Evolutionary conservation across 2,113 vertebrate species (phyloP).

Genomic region (Tupaia tana): DNA sequence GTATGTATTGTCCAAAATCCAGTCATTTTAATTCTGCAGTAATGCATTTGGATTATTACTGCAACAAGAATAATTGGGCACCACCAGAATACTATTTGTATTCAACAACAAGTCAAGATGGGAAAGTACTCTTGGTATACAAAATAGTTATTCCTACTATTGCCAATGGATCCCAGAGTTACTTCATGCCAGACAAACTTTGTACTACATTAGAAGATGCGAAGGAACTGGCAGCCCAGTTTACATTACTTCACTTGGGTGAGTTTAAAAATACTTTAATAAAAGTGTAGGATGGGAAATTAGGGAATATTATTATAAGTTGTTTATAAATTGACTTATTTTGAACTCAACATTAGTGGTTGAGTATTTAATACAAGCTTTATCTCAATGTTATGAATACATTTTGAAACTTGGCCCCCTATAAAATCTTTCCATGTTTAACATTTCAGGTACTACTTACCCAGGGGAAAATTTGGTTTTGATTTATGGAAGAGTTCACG

Average conservation of each 20-base stretch:
- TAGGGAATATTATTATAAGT: constrained; percentile 24
- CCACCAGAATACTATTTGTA: too few relatives aligned
- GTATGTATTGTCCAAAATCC: constrained; percentile 91
- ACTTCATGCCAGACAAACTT: constrained; percentile 94
- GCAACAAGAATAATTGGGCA: too few relatives aligned
- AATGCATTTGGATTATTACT: too few relatives aligned
- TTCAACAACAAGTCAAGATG: constrained; percentile 92
- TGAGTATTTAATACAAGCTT: constrained; percentile 42
- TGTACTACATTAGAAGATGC: constrained; percentile 93
- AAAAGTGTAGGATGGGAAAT: constrained; percentile 7
- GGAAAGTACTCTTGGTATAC: constrained; percentile 90
- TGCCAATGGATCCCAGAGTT: constrained; percentile 87
- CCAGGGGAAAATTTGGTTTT: too few relatives aligned
- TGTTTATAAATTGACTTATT: not conserved
- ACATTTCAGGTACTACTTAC: constrained; percentile 39
- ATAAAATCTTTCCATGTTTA: not conserved
- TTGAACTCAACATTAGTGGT: constrained; percentile 36
- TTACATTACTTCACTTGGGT: constrained; percentile 92
- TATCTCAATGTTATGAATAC: constrained; percentile 39
- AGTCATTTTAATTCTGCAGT: too few relatives aligned
- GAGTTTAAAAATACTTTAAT: constrained; percentile 78
- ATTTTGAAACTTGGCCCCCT: not conserved
- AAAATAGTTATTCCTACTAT: constrained; percentile 90
- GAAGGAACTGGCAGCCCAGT: constrained; percentile 95
- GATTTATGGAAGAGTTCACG: too few relatives aligned